Evolutionary conservation across 2,888 invertebrate genomes (phyloP), one percentile per base, ranked within the genome.

Genomic region (Drosophila sordidapex): DNA sequence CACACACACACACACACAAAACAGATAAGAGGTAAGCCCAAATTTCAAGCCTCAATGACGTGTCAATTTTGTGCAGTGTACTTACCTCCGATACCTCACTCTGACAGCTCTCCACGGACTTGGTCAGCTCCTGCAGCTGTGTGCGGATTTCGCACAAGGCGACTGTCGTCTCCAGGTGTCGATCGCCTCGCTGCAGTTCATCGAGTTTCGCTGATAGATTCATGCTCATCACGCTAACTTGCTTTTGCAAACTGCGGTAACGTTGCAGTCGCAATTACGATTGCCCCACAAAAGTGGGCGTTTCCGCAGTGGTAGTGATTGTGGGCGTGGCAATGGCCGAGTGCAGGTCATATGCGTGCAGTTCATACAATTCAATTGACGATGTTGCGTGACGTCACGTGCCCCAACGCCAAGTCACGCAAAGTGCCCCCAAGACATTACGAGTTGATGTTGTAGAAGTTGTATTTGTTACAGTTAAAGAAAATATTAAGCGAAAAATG

Each of bases 151-250:
- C 98, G 94, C 97, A 97, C 93, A 98, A 96, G 91, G 98, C 98
- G 93, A 97, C 97, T 93, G 97, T 97, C 90, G 98, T 98, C 95
- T 98, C 98, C 93, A 97, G 95, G 94, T 97, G 97, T 91, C 97
- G 96, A 94, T 97, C 97, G 92, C 96, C 95, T 92, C 96, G 95
- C 94, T 98, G 97, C 94, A 98, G 96, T 95, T 98, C 97, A 94
- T 98, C 98, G 95, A 98, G 95, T 95, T 98, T 97, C 93, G 97
- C 96, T 94, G 96, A 96, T 94, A 98, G 96, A 95, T 97, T 98
- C 97, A 97, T 97, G 95, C 97, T 98, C 98, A 98, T 98, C 95
- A 98, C 97, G 96, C 97, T 96, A 96, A 98, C 97, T 96, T 98
- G 98, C 95, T 97, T 97, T 96, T 98, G 98, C 95, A 98, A 97